Conservation (phyloP, 2,113 vertebrate genomes). For the Regulus satrapa region DNA sequence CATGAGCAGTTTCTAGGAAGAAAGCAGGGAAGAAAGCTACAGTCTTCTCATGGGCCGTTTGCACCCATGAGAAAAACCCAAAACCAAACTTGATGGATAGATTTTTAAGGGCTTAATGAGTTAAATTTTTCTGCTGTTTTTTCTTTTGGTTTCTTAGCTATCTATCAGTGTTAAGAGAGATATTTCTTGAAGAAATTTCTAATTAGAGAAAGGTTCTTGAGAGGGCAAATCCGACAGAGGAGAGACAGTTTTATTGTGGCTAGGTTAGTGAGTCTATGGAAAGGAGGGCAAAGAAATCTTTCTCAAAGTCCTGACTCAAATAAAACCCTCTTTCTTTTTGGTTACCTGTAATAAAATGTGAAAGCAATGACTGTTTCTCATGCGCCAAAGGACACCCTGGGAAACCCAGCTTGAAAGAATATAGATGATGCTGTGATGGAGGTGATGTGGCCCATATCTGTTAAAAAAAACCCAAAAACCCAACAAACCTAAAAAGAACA, state of each 20-base stretch:
- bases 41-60: neutral
- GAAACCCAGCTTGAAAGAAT: neutral
- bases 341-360: neutral
- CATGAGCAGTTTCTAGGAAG: neutral
- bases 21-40: neutral
- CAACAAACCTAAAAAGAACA: neutral
- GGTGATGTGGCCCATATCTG: neutral
- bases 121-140: neutral
- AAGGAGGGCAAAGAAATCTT: neutral
- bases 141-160: neutral
- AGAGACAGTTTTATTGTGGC: neutral
- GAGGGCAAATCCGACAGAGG: neutral
- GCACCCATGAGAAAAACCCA: neutral
- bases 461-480: too few relatives aligned
- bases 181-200: neutral
- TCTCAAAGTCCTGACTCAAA: neutral
- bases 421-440: neutral
- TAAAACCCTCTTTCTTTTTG: neutral
- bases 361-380: neutral
- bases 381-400: neutral
- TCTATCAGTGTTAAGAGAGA: neutral
- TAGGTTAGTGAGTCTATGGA: neutral
- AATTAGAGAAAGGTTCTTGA: neutral
- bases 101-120: neutral
- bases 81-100: neutral